phyloP scores from a whole-genome alignment of 2,797 vertebrate genomes.

The Coracias cyanogaster region DNA sequence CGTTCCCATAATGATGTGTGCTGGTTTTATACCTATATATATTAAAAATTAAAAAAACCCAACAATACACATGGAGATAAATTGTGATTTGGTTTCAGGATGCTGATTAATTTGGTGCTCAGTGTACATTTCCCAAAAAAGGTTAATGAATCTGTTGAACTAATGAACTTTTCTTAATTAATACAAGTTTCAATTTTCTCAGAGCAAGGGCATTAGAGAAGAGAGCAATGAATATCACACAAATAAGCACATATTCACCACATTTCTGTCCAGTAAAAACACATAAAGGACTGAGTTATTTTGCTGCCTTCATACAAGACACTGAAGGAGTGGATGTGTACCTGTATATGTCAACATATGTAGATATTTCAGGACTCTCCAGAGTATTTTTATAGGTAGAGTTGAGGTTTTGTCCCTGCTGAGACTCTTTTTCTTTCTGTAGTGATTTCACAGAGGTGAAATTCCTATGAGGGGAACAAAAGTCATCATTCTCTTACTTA shows the following conservation, averaged over 20 bases:
- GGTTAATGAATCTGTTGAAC: conserved; percentile 72
- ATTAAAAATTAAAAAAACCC: not conserved
- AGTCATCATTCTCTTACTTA: conserved; percentile 6
- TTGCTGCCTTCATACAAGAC: not conserved
- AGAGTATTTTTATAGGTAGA: not conserved
- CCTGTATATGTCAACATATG: not conserved
- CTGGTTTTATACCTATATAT: not conserved
- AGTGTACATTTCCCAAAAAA: conserved; percentile 62
- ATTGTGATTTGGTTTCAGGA: conserved; percentile 40
- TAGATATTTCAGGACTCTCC: not conserved
- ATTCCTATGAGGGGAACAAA: not conserved
- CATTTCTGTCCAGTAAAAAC: not conserved
- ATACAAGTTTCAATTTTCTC: conserved; percentile 61
- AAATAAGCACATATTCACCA: not conserved
- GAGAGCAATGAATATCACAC: not conserved
- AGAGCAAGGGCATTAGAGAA: not conserved
- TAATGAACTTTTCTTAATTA: conserved; percentile 68
- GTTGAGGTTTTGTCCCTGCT: not conserved
- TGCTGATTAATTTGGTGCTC: conserved; percentile 71
- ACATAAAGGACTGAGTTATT: not conserved
- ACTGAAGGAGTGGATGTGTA: not conserved
- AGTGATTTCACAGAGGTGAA: not conserved
- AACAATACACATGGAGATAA: conserved; percentile 1
- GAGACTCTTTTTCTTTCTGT: not conserved
- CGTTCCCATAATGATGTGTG: not conserved